A percentile compares a stretch with the other conserved stretches of the same genome.
Conservation (phyloP, 1,140 invertebrate genomes). For the Pogonus chalceus region DNA sequence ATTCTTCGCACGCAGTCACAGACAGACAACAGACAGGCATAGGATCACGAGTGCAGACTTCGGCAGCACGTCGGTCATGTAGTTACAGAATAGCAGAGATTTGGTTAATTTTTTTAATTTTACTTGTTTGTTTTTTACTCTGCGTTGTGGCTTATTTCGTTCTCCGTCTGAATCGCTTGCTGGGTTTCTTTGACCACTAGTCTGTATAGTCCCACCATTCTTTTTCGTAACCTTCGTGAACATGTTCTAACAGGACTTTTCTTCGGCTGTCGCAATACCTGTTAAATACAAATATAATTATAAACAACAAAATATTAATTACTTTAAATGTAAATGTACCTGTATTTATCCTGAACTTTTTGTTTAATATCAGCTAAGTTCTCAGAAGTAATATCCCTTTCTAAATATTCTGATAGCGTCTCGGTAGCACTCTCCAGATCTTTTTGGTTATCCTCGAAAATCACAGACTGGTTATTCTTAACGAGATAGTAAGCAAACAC, state of each 20-base stretch:
- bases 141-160: no score
- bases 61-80: no score
- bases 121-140: no score
- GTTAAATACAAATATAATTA: slow-evolving; percentile 30
- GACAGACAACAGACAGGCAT: no score
- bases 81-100: no score
- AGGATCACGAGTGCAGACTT: no score
- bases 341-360: slow-evolving; percentile 98
- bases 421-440: slow-evolving; percentile 96
- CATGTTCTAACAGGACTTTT: slow-evolving; percentile 90
- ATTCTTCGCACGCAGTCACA: no score
- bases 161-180: no score
- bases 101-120: no score
- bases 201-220: slow-evolving; percentile 95
- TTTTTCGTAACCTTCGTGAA: slow-evolving; percentile 97
- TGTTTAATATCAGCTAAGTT: slow-evolving; percentile 97
- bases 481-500: slow-evolving; percentile 97
- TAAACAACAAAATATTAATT: no score
- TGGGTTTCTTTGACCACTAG: no score
- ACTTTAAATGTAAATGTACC: no score
- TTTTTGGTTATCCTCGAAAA: slow-evolving; percentile 98
- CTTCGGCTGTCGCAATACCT: slow-evolving; percentile 96
- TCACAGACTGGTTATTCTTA: slow-evolving; percentile 97
- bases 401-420: slow-evolving; percentile 92
- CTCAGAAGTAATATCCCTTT: slow-evolving; percentile 95